Conservation (phyloP, 2,888 invertebrate species). For the Helicoverpa assulta region DNA sequence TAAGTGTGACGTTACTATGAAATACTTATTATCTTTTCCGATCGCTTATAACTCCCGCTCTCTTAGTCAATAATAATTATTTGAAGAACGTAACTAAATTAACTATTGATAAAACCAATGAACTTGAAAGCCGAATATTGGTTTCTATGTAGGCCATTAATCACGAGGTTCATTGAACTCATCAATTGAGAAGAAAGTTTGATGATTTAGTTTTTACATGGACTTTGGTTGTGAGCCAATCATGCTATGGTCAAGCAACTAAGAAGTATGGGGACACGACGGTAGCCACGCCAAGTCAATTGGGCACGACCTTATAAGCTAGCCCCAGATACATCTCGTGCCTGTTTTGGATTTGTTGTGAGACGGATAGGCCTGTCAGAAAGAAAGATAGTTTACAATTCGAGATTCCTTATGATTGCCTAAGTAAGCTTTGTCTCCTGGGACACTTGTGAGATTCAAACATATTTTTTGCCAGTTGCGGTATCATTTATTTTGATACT, state of each 20-base stretch:
- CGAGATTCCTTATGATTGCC: background rate
- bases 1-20: background rate
- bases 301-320: background rate
- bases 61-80: background rate
- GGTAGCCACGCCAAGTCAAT: background rate
- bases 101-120: constrained; percentile 26
- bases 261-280: background rate
- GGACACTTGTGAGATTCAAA: background rate
- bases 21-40: background rate
- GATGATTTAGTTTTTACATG: constrained; percentile 10
- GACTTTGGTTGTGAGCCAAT: constrained; percentile 5
- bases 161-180: constrained; percentile 45
- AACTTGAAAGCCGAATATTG: constrained; percentile 26
- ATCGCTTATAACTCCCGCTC: constrained; percentile 4
- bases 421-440: background rate
- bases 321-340: background rate
- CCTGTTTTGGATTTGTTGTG: background rate
- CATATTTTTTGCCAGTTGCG: background rate
- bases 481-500: background rate
- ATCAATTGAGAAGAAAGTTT: constrained; percentile 34
- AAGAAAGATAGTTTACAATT: background rate
- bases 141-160: constrained; percentile 33
- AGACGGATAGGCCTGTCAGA: background rate
- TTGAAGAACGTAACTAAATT: constrained; percentile 19
- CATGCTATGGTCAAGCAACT: background rate